Base-by-base conservation (phyloP, 2,113 vertebrate species). In the Hypanus sabinus region DNA sequence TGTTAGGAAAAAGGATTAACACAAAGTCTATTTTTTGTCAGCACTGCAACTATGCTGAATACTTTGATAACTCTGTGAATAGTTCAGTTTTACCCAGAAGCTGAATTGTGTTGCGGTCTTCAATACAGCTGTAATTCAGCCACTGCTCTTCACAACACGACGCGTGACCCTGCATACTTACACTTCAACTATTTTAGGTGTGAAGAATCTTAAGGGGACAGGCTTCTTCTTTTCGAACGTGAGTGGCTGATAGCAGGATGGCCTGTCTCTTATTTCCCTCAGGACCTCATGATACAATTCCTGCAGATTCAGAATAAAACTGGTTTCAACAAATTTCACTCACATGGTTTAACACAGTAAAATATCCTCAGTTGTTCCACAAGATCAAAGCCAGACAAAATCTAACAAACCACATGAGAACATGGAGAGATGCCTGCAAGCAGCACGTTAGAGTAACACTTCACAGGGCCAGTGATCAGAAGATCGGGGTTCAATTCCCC, bases 111-210 rank as follows among this genome's bases (percentile, higher is more conserved):
- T 73, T 9, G 24, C 1, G 68, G 24, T 27, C 10, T 55, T 9
- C 38, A 73, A 9, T 8, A 46, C 16, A 24, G 71, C 11, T 73
- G 11, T 16, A 38, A 92, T 83, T 46, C 79, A 18, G 33, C 79
- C 20, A 33, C 38, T n/a, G 36, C 80, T 83, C 36, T 2, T 11
- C 18, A 20, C 65, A 9, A 71, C 14, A 9, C 0, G 30, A 75
- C n/a, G 11, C 6, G 30, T 14, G n/a, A 71, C 71, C 12, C 24
- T n/a, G 22, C 46, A 87, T 93, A 96, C 99, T 97, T 96, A 99
- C 99, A 99, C 97, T 97, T 98, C 97, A 71, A 99, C 98, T 83
- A 99, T 97, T 96, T 98, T 98, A 0, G 99, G 98, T 0, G 97
- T 98, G 94, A 98, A 97, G 60, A 99, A 96, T 94, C 98, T 98